Base-by-base conservation (phyloP, 2,797 vertebrate genomes). In the Hydrophis major region DNA sequence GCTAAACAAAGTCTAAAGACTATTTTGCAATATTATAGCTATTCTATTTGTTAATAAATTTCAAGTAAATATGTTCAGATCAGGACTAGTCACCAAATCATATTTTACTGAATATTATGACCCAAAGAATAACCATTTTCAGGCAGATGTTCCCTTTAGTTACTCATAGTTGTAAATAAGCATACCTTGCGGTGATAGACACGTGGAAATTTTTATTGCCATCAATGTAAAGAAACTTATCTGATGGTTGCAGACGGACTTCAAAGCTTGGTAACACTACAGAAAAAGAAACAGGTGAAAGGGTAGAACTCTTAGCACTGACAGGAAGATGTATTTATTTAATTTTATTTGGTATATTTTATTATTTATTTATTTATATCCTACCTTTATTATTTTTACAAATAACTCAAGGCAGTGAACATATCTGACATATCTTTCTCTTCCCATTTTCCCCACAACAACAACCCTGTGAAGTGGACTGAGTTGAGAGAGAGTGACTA, bases 231-330 rank as follows among this genome's bases (percentile, higher is more conserved):
- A 97, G 97, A 96, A 97, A 98, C 55, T 96, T 97, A 92, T 97
- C 94, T 2, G 56, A 3, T 0, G 96, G 95, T 0, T 93, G 91
- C 90, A 98, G 10, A 6, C 42, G 3, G 89, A 98, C 97, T 94
- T 98, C 98, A 0, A 98, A 97, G 66, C 98, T 98, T 0, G 98
- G 98, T 37, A 98, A 93, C 90, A 98, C 98, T 98, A 92, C 0
- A 1, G 47, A 57, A 22, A 59, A 0, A 14, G 28, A 2, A n/a
- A 83, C 32, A 89, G 1, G 1, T 28, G 7, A 90, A 59, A 14
- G 16, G 25, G 8, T 37, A 53, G 25, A 50, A 10, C 0, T 12
- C 25, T 22, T 22, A 91, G 25, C 14, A 47, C 74, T 60, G 16
- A 13, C 60, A 55, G n/a, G 12, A 50, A 0, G 88, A 94, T 1